phyloP scores from a whole-genome alignment of 2,113 vertebrate species.

The Hippolais icterina region DNA sequence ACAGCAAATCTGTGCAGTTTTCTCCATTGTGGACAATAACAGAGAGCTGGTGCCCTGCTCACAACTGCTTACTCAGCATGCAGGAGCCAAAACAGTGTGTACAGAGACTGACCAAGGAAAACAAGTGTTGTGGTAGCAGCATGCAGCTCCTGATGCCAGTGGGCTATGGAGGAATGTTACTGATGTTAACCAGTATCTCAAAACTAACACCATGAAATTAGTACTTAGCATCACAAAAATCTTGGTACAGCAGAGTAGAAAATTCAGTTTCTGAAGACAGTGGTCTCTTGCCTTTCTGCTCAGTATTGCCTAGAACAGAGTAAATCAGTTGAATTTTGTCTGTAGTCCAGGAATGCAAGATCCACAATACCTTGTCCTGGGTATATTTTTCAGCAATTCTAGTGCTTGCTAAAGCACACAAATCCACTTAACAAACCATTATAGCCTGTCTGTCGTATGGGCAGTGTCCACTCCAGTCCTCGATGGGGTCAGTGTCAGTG shows the following conservation, averaged over 20 bases:
- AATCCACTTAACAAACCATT: not conserved
- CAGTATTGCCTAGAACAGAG: not conserved
- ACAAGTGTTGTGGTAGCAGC: constrained; percentile 39
- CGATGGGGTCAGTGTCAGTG: accelerated
- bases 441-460: not conserved
- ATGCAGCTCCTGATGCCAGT: not conserved
- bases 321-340: not conserved
- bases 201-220: constrained; percentile 48
- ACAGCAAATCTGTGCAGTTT: not conserved
- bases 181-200: constrained; percentile 48
- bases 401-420: not conserved
- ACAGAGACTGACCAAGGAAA: constrained; percentile 22
- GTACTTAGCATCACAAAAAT: constrained; percentile 25
- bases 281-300: not conserved
- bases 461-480: not conserved
- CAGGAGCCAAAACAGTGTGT: constrained; percentile 33
- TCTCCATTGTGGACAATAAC: not conserved
- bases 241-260: not conserved
- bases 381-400: not conserved
- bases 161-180: not conserved
- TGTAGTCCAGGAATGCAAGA: not conserved
- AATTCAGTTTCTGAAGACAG: not conserved
- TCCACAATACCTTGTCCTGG: not conserved
- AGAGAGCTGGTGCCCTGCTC: not conserved
- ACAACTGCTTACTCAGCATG: not conserved